Percentiles rank a stretch among this genome's conserved stretches.
These are phyloP conservation scores for Morinoia aosen DNA, from an alignment of 2,888 invertebrate species.

Conservation along the genomic window DNA sequence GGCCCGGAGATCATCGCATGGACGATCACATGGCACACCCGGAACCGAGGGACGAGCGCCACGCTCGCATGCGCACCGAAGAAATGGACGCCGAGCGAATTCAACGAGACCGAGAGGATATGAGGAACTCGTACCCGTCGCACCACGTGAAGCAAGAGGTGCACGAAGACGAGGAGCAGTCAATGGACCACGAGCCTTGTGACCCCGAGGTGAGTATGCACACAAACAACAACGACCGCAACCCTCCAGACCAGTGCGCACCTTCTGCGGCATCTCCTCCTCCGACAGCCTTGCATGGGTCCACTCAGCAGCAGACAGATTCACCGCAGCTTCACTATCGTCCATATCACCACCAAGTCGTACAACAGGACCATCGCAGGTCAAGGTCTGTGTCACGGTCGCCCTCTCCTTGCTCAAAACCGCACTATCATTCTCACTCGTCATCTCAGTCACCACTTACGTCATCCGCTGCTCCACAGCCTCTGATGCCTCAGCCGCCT, in stretches of 20 bases:
- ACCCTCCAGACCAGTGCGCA: background rate
- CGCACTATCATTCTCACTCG: background rate
- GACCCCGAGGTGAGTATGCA: background rate
- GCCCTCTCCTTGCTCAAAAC: slow-evolving; percentile 43
- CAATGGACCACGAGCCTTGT: slow-evolving; percentile 27
- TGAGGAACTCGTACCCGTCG: background rate
- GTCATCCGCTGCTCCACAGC: slow-evolving; percentile 61
- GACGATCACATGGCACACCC: slow-evolving; percentile 59
- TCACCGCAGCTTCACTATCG: slow-evolving; percentile 39
- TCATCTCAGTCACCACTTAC: slow-evolving; percentile 47
- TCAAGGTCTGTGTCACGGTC: slow-evolving; percentile 13
- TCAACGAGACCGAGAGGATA: slow-evolving; percentile 36
- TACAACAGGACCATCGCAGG: background rate
- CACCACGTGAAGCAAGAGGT: slow-evolving; percentile 40
- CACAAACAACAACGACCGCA: slow-evolving; percentile 7
- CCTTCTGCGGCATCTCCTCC: background rate
- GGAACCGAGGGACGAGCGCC: slow-evolving; percentile 63
- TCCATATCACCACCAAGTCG: slow-evolving; percentile 49
- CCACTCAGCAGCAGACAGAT: background rate
- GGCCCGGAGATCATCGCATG: slow-evolving; percentile 37
- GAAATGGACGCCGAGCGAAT: background rate
- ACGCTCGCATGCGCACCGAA: slow-evolving; percentile 59
- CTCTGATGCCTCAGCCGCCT: slow-evolving; percentile 59
- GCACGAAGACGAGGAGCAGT: slow-evolving; percentile 25
- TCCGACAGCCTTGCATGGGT: background rate